Evolutionary conservation across 2,113 vertebrate species (phyloP).

Genomic region (Entelurus aequoreus): DNA sequence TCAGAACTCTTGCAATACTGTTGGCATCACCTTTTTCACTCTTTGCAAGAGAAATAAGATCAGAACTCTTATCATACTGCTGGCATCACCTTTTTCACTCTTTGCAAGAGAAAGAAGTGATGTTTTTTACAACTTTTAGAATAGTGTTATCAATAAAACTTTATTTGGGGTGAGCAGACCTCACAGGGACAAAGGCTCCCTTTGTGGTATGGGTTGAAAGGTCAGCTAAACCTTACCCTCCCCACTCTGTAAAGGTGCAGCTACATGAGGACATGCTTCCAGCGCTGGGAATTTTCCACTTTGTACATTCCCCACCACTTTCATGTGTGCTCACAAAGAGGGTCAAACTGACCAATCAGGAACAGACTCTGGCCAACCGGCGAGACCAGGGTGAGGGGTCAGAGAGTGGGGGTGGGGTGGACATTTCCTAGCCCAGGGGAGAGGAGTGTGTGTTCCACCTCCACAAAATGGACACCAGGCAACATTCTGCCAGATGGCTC

Average conservation of each 20-base stretch:
- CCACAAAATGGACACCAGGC: slow-evolving; percentile 34
- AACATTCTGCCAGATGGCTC: slow-evolving; percentile 44
- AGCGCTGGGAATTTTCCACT: neutral
- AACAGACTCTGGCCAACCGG: slow-evolving; percentile 44
- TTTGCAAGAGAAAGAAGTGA: too few relatives aligned
- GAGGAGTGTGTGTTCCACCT: slow-evolving; percentile 47
- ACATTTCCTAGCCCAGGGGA: slow-evolving; percentile 64
- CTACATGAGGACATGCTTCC: slow-evolving; percentile 41
- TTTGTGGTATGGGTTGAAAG: slow-evolving; percentile 65
- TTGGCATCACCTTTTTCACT: too few relatives aligned
- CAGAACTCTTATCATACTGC: too few relatives aligned
- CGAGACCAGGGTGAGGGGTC: slow-evolving; percentile 56
- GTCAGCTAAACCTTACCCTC: slow-evolving; percentile 52
- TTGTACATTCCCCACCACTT: neutral
- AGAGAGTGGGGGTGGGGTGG: slow-evolving; percentile 58
- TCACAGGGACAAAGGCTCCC: slow-evolving; percentile 59
- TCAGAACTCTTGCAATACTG: too few relatives aligned
- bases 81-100: too few relatives aligned
- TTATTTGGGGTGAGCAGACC: slow-evolving; percentile 49
- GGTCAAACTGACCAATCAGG: slow-evolving; percentile 47
- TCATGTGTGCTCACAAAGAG: slow-evolving; percentile 40
- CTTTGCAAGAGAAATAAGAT: too few relatives aligned
- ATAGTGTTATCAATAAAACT: neutral
- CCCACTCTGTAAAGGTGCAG: slow-evolving; percentile 26
- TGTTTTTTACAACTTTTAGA: slow-evolving; percentile 3